Evolutionary conservation across 2,888 invertebrate genomes (phyloP).

Genomic region (Diabrotica balteata): DNA sequence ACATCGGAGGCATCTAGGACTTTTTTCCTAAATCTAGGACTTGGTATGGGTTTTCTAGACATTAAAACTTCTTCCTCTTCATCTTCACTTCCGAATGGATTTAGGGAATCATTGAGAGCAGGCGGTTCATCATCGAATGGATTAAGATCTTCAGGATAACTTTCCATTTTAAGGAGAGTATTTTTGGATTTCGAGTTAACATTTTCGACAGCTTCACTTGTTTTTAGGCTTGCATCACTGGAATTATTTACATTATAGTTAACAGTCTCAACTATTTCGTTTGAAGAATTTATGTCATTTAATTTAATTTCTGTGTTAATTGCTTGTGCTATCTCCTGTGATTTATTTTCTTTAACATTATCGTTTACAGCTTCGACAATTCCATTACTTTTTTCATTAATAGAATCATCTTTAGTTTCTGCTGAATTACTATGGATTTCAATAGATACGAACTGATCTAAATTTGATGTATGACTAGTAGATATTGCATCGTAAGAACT

Average conservation of each 20-base stretch:
- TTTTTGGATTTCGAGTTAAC: background rate
- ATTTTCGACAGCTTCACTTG: constrained; percentile 2
- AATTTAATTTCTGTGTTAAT: constrained; percentile 10
- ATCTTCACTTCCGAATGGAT: constrained; percentile 51
- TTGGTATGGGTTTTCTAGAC: constrained; percentile 41
- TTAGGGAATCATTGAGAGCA: constrained; percentile 42
- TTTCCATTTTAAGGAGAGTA: constrained; percentile 27
- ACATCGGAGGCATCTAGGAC: constrained; percentile 28
- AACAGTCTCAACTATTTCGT: constrained; percentile 14
- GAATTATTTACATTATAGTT: constrained; percentile 6
- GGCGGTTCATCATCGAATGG: constrained; percentile 80
- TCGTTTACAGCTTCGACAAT: constrained; percentile 9
- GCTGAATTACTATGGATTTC: background rate
- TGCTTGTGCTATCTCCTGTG: background rate
- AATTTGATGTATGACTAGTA: no score
- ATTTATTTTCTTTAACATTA: constrained; percentile 2
- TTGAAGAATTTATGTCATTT: background rate
- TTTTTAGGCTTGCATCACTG: background rate
- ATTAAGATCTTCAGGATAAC: constrained; percentile 79
- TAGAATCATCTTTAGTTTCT: background rate
- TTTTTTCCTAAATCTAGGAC: constrained; percentile 28
- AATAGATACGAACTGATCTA: background rate
- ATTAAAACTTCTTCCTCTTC: constrained; percentile 49
- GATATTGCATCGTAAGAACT: background rate
- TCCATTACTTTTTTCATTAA: background rate